phyloP scores from a whole-genome alignment of 2,797 vertebrate species.

The Pseudochaenichthys georgianus region DNA sequence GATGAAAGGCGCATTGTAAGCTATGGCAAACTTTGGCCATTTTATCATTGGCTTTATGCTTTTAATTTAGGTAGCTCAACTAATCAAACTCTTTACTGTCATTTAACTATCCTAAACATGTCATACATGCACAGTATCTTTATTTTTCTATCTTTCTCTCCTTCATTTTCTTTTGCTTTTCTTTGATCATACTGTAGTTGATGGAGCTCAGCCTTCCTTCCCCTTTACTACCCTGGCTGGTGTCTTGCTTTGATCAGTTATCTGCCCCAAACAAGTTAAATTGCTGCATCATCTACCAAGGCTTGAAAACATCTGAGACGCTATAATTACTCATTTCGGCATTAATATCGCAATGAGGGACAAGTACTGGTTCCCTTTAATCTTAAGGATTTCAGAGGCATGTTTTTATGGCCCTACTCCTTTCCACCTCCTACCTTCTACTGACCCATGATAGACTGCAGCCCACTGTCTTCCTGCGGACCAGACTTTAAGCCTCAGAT shows the following conservation, averaged over 20 bases:
- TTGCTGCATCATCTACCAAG: slow-evolving; percentile 75
- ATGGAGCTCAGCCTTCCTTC: slow-evolving; percentile 42
- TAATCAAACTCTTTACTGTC: not conserved
- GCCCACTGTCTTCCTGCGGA: slow-evolving; percentile 60
- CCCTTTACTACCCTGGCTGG: slow-evolving; percentile 37
- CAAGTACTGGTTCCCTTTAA: slow-evolving; percentile 80
- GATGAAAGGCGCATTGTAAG: no score
- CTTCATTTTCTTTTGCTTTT: not conserved
- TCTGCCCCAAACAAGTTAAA: slow-evolving; percentile 79
- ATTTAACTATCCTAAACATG: not conserved
- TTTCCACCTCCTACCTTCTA: slow-evolving; percentile 67
- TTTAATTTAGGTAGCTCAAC: not conserved
- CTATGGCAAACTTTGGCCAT: not conserved
- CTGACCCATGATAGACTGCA: slow-evolving; percentile 76
- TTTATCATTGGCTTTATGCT: not conserved
- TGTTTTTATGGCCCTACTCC: slow-evolving; percentile 64
- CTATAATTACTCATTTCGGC: slow-evolving; percentile 80
- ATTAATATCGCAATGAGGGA: slow-evolving; percentile 82
- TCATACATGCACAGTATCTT: not conserved
- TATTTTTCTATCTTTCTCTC: not conserved
- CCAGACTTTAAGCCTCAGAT: slow-evolving; percentile 63
- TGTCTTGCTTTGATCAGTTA: slow-evolving; percentile 80
- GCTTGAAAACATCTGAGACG: slow-evolving; percentile 75
- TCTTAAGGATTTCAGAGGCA: slow-evolving; percentile 68
- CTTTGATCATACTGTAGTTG: slow-evolving; percentile 13